phyloP scores from a whole-genome alignment of 1,140 invertebrate genomes.

The Leguminivora glycinivorella region DNA sequence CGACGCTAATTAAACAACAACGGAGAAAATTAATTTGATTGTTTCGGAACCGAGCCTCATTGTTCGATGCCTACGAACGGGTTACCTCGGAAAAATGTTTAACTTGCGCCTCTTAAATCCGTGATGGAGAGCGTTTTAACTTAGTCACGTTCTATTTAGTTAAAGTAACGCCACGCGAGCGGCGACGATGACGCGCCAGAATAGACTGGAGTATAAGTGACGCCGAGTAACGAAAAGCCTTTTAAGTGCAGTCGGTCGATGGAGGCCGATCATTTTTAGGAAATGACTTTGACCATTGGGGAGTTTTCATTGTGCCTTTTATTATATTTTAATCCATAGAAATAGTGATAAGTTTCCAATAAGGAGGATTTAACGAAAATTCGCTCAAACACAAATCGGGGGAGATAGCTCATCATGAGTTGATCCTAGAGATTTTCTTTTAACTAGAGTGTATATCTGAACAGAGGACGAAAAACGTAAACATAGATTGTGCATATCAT shows the following conservation, averaged over 20 bases:
- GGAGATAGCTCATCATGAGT: too few relatives aligned
- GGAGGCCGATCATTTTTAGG: constrained; percentile 4
- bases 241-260: constrained; percentile 57
- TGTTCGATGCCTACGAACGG: constrained; percentile 53
- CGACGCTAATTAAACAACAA: constrained; percentile 76
- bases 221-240: constrained; percentile 57
- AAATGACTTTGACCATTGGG: background rate
- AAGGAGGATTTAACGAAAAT: background rate
- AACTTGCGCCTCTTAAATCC: constrained; percentile 47
- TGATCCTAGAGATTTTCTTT: background rate
- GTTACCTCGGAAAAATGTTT: constrained; percentile 68
- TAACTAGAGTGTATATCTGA: too few relatives aligned
- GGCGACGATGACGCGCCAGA: constrained; percentile 57
- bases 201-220: constrained; percentile 63
- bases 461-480: too few relatives aligned
- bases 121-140: constrained; percentile 44
- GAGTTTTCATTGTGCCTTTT: background rate
- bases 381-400: too few relatives aligned
- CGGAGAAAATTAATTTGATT: constrained; percentile 76
- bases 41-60: constrained; percentile 72
- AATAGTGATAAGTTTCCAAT: background rate
- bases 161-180: constrained; percentile 47
- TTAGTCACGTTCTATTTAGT: constrained; percentile 51
- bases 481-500: too few relatives aligned
- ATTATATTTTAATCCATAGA: background rate